phyloP scores from a whole-genome alignment of 2,113 vertebrate genomes.

The Gallinago jamesoni region DNA sequence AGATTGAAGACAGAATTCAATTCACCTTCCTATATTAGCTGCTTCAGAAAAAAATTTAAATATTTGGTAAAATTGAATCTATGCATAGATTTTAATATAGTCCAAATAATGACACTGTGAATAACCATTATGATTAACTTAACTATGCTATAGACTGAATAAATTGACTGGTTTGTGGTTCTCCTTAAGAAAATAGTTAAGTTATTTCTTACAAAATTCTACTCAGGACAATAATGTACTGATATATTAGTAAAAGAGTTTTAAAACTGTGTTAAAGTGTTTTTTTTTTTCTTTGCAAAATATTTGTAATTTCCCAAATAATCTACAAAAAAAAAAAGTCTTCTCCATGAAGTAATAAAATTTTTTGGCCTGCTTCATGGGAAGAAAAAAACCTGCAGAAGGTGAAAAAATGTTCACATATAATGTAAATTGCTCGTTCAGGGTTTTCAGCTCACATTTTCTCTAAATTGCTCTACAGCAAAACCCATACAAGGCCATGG shows the following conservation, averaged over 20 bases:
- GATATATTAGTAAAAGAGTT: background rate
- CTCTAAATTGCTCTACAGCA: background rate
- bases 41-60: background rate
- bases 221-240: background rate
- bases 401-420: background rate
- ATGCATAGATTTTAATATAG: background rate
- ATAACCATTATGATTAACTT: background rate
- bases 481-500: background rate
- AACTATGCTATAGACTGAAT: background rate
- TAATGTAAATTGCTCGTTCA: background rate
- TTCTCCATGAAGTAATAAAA: background rate
- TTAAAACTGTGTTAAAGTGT: background rate
- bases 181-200: background rate
- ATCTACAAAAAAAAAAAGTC: background rate
- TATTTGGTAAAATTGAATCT: background rate
- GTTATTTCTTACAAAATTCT: background rate
- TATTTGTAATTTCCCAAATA: background rate
- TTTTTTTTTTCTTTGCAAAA: background rate
- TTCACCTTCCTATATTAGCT: background rate
- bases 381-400: background rate
- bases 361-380: background rate
- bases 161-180: background rate
- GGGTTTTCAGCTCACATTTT: background rate
- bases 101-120: background rate
- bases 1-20: background rate